Percentiles rank a stretch among this genome's conserved stretches.
These are phyloP conservation scores for Harpalus rubripes DNA, from an alignment of 2,888 invertebrate genomes.

Conservation along the genomic window DNA sequence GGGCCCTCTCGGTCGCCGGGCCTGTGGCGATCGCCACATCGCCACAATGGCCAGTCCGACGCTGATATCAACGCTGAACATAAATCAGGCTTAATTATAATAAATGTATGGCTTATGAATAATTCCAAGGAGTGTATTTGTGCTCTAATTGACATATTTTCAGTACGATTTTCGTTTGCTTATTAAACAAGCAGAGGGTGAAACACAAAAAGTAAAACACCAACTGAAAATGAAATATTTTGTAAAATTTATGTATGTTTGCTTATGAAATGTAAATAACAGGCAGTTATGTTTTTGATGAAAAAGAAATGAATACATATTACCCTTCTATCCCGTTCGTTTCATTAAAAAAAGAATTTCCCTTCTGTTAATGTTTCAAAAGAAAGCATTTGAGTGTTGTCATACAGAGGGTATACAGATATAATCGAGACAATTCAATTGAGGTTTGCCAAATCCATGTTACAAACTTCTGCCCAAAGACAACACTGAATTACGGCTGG, in stretches of 20 bases:
- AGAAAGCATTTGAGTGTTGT: neutral
- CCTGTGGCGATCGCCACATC: too few relatives aligned
- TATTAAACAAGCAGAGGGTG: conserved; percentile 35
- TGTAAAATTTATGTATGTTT: conserved; percentile 40
- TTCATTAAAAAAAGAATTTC: conserved; percentile 10
- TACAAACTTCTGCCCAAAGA: too few relatives aligned
- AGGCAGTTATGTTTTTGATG: conserved; percentile 40
- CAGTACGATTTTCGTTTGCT: conserved; percentile 16
- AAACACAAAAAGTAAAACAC: conserved; percentile 5
- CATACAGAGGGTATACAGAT: neutral
- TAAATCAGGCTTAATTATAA: neutral
- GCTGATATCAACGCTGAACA: neutral
- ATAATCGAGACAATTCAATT: too few relatives aligned
- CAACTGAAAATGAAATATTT: conserved; percentile 31
- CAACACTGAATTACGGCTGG: too few relatives aligned
- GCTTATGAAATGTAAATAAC: conserved; percentile 40
- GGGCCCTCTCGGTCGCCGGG: too few relatives aligned
- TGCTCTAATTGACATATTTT: conserved; percentile 33
- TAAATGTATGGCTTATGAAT: neutral
- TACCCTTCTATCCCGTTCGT: neutral
- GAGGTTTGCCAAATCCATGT: too few relatives aligned
- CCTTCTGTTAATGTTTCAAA: neutral
- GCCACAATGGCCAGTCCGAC: too few relatives aligned
- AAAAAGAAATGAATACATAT: conserved; percentile 30
- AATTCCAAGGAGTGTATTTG: conserved; percentile 13